These are phyloP conservation scores for Smithornis capensis DNA, from an alignment of 2,113 vertebrate species.

Conservation along the genomic window DNA sequence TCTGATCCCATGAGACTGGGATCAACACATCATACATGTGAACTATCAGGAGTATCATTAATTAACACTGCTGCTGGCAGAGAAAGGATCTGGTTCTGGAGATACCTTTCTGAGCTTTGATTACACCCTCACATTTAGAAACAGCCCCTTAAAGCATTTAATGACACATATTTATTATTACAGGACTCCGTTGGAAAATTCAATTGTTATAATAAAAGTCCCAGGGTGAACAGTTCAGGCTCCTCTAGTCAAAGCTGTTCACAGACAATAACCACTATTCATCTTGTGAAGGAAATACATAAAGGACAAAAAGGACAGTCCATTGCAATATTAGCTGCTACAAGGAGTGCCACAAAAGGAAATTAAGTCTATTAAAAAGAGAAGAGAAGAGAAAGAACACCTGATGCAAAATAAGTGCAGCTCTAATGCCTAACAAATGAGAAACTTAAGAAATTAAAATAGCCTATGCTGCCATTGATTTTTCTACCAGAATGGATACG, in stretches of 20 bases:
- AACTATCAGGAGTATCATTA: neutral
- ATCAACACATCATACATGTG: neutral
- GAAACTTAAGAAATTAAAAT: neutral
- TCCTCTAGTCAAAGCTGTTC: neutral
- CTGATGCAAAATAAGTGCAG: neutral
- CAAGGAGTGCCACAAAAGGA: neutral
- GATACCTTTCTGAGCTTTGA: neutral
- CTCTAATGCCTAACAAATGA: neutral
- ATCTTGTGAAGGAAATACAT: neutral
- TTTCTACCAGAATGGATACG: neutral
- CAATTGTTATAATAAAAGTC: neutral
- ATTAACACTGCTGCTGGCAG: neutral
- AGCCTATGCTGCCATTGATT: neutral
- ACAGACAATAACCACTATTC: neutral
- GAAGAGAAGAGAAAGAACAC: neutral
- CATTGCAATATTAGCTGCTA: neutral
- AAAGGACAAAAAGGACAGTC: neutral
- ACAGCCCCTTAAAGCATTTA: neutral
- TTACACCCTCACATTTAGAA: neutral
- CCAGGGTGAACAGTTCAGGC: neutral
- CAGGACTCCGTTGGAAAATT: neutral
- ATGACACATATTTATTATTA: neutral
- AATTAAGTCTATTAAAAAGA: neutral
- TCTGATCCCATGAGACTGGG: neutral
- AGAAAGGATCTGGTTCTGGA: neutral